Percentiles rank a stretch among this genome's conserved stretches.
These are phyloP conservation scores for Chloroclystis v-ata DNA, from an alignment of 2,888 invertebrate species.

Conservation along the genomic window DNA sequence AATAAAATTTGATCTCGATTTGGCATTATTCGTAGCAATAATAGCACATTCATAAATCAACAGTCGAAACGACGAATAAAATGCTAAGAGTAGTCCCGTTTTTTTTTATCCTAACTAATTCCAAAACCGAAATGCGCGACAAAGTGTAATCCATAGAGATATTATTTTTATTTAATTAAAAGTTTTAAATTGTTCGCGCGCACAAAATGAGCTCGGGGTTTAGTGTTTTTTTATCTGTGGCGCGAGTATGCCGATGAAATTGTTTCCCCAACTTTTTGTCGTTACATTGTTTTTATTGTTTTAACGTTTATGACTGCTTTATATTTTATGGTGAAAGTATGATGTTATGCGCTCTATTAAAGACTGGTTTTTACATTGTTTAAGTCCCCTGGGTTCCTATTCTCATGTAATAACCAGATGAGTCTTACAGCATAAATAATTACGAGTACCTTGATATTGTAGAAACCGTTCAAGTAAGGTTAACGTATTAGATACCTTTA, in stretches of 20 bases:
- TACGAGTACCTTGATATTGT: too few species aligned
- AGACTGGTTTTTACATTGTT: not conserved
- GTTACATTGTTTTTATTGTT: constrained; percentile 13
- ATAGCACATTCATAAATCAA: too few species aligned
- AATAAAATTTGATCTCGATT: too few species aligned
- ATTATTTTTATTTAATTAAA: constrained; percentile 27
- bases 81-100: too few species aligned
- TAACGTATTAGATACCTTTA: too few species aligned
- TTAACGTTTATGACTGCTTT: constrained; percentile 12
- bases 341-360: not conserved
- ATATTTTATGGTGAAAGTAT: constrained; percentile 13
- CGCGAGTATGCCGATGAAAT: constrained; percentile 22
- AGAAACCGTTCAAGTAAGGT: too few species aligned
- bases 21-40: too few species aligned
- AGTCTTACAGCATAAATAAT: too few species aligned
- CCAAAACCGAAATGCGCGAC: not conserved
- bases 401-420: not conserved
- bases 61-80: too few species aligned
- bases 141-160: constrained; percentile 10
- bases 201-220: constrained; percentile 15
- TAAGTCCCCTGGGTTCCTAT: not conserved
- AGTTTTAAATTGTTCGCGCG: constrained; percentile 27
- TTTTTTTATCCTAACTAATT: too few species aligned
- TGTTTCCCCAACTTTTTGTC: constrained; percentile 21
- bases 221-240: too few species aligned